Base-by-base conservation (phyloP, 2,113 vertebrate species). In the Etheostoma cragini region DNA sequence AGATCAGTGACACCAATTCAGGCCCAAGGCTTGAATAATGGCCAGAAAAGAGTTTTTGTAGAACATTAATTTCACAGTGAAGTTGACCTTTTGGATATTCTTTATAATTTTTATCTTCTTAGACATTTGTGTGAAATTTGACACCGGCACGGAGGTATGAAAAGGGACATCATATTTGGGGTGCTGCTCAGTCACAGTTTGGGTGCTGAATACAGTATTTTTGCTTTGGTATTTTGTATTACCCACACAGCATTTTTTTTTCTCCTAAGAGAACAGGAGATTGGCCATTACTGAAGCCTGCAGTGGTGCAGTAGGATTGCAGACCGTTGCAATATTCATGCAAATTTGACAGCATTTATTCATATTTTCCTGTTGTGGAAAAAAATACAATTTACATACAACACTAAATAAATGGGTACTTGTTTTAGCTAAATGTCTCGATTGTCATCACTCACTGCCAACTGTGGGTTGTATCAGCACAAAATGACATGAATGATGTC, bases 321-420 rank as follows among this genome's bases (percentile, higher is more conserved):
- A 73, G 86, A 70, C 26, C 5, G 6, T 56, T 82, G 72, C 72
- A 78, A 85, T 81, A 79, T 70, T 76, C 16, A 84, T 78, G 46
- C 19, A 64, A 67, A 66, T 80, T 17, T 63, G 52, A 80, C 72
- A 50, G 16, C 8, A 22, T 64, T 52, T 26, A 63, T 58, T 77
- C 72, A 60, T 12, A 54, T 57, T 58, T 53, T 66, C 53, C 11
- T 65, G 6, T 47, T 66, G 26, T 53, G 46, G 14, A 42, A 76
- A 45, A 24, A 63, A 71, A 79, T 33, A 52, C 7, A 72, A 72
- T 35, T 53, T 64, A 30, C 61, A 56, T 16, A n/a, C 22, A 33
- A 24, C 68, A 60, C 52, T 58, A 70, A 74, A 80, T 74, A 30
- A 68, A 74, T 24, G 68, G 26, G 7, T 64, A 17, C 46, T 57